Evolutionary conservation across 35 echinoderm and acorn worm species (phyloP).

Genomic region (Diadema setosum): DNA sequence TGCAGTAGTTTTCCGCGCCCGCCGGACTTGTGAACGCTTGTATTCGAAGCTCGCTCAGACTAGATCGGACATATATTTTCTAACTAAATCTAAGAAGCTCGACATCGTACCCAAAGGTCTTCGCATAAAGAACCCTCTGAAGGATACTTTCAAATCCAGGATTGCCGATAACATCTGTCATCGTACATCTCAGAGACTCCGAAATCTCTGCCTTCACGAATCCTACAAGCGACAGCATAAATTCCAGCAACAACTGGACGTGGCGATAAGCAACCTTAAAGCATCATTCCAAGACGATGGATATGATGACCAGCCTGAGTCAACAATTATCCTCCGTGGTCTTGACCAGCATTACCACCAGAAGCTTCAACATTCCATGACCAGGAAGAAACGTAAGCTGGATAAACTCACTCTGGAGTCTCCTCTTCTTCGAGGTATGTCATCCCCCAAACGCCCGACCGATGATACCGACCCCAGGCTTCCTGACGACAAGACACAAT

Average conservation of each 20-base stretch:
- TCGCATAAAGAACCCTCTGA: neutral
- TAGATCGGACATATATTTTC: neutral
- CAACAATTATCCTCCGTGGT: neutral
- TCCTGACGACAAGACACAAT: no score
- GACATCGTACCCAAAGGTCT: neutral
- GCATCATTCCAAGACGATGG: no score
- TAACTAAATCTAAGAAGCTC: neutral
- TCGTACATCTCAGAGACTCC: neutral
- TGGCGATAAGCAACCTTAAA: neutral
- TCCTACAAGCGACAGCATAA: neutral
- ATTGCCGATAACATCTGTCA: neutral
- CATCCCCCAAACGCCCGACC: no score
- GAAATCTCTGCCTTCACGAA: neutral
- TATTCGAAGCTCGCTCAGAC: neutral
- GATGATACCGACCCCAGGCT: no score
- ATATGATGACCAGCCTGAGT: no score
- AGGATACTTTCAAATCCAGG: neutral
- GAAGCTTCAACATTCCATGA: neutral
- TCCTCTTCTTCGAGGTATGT: neutral
- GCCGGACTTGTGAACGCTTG: neutral
- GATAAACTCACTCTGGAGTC: neutral
- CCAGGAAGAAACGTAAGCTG: neutral
- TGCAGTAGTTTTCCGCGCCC: neutral
- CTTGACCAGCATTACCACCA: neutral
- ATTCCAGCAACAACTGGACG: neutral